These are phyloP conservation scores for Leptopilina boulardi DNA, from an alignment of 1,140 invertebrate genomes.

Conservation along the genomic window DNA sequence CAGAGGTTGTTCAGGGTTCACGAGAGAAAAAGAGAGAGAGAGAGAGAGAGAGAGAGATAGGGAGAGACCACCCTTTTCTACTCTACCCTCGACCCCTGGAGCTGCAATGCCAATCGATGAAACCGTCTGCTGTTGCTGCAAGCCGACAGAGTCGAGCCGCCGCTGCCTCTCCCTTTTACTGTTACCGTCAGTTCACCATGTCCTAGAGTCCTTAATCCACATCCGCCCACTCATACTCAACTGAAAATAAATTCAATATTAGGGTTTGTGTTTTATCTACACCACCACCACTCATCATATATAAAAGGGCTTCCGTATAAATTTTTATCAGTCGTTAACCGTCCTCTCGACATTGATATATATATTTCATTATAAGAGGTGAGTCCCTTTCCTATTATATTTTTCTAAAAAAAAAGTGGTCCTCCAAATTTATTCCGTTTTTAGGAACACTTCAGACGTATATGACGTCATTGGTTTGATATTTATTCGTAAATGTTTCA, in stretches of 20 bases:
- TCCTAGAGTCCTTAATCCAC: background rate
- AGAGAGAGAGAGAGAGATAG: too few species aligned
- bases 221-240: background rate
- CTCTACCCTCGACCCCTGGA: conserved; percentile 48
- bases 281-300: background rate
- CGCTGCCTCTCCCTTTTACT: conserved; percentile 19
- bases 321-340: conserved; percentile 16
- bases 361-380: background rate
- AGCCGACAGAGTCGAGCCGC: conserved; percentile 4
- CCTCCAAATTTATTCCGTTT: background rate
- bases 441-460: background rate
- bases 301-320: background rate
- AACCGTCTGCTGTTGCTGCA: conserved; percentile 61
- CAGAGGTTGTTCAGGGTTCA: conserved; percentile 44
- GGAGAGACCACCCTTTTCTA: conserved; percentile 41
- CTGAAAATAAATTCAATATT: conserved; percentile 13
- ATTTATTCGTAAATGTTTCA: too few species aligned
- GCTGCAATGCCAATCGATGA: conserved; percentile 63
- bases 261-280: conserved; percentile 26
- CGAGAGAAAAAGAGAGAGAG: too few species aligned
- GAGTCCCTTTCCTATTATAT: background rate
- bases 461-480: too few species aligned
- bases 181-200: conserved; percentile 3
- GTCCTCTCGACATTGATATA: background rate
- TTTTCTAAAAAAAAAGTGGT: too few species aligned